A percentile compares a stretch with the other conserved stretches of the same genome.
Evolutionary conservation across 2,797 vertebrate genomes (phyloP).

Genomic region (Lepidocolaptes lacrymiger): DNA sequence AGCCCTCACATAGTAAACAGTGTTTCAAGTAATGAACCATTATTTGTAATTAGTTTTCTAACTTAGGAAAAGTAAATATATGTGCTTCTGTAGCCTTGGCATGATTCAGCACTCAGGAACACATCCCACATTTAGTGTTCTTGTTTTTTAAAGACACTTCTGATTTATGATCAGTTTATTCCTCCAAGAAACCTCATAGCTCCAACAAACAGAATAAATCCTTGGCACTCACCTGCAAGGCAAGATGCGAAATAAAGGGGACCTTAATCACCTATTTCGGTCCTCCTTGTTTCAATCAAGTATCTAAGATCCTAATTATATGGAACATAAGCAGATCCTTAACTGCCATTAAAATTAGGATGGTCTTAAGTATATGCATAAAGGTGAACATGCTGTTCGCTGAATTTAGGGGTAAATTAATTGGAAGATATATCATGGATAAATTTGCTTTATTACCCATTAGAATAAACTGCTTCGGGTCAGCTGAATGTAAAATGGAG

Average conservation of each 20-base stretch:
- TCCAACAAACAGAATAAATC: neutral
- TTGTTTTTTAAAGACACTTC: neutral
- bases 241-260: neutral
- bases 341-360: neutral
- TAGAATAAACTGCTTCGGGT: neutral
- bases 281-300: neutral
- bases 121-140: neutral
- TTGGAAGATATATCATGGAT: neutral
- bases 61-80: neutral
- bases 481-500: neutral
- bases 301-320: neutral
- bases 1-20: neutral
- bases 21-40: neutral
- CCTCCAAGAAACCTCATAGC: neutral
- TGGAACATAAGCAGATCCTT: neutral
- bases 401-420: constrained; percentile 12
- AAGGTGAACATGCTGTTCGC: neutral
- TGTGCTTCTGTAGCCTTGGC: neutral
- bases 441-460: neutral
- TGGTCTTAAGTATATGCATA: neutral
- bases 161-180: neutral
- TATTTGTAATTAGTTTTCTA: constrained; percentile 29
- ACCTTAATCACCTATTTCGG: neutral
- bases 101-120: constrained; percentile 23
- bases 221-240: neutral